Evolutionary conservation across 2,797 vertebrate species (phyloP).

Genomic region (Enteromius trimaculatus): DNA sequence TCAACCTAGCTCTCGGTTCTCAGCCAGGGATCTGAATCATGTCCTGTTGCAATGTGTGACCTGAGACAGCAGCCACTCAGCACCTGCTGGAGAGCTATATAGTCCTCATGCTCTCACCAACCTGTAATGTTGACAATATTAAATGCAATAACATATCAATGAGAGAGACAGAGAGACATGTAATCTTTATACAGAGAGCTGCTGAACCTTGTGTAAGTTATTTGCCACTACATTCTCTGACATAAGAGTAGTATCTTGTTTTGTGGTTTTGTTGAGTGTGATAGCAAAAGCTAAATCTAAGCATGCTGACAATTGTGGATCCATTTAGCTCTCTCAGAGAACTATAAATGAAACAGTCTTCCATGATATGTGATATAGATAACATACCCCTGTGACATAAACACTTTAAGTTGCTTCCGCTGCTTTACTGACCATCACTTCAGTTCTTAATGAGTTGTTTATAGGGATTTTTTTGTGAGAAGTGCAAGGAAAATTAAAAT

Average conservation of each 20-base stretch:
- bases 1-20: constrained; percentile 60
- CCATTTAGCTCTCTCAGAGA: constrained; percentile 32
- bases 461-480: background rate
- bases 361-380: constrained; percentile 30
- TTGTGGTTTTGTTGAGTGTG: constrained; percentile 35
- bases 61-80: constrained; percentile 60
- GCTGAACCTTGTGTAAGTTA: constrained; percentile 33
- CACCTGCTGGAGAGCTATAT: constrained; percentile 66
- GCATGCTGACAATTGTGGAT: constrained; percentile 33
- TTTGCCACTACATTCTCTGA: constrained; percentile 57
- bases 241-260: constrained; percentile 49
- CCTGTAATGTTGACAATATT: constrained; percentile 64
- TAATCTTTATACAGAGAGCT: constrained; percentile 40
- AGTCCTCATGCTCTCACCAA: constrained; percentile 56
- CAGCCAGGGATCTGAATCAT: constrained; percentile 67
- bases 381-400: constrained; percentile 41
- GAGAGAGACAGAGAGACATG: constrained; percentile 28
- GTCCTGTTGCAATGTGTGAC: constrained; percentile 58
- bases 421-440: constrained; percentile 30
- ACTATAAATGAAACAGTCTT: constrained; percentile 54
- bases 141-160: constrained; percentile 59
- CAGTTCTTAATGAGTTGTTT: constrained; percentile 19
- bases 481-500: background rate
- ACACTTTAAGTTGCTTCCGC: constrained; percentile 50
- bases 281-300: constrained; percentile 42